Percentiles rank a stretch among this genome's conserved stretches.
These are phyloP conservation scores for Octonoba sinensis DNA, from an alignment of 2,888 invertebrate species.

Conservation along the genomic window DNA sequence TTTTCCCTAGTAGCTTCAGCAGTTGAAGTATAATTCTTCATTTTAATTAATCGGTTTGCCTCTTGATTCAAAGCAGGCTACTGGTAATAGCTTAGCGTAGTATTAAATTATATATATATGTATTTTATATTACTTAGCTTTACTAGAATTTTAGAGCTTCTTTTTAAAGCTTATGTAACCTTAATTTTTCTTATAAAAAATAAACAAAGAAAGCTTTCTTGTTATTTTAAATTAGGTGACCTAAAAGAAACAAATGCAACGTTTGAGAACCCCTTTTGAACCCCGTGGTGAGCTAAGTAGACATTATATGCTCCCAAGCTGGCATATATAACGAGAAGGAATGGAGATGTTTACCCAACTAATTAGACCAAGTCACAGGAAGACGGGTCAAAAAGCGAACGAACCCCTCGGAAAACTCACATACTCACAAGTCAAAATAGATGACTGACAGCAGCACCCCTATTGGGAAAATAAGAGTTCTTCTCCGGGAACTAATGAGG, in stretches of 20 bases:
- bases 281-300: not conserved
- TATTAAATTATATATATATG: no score
- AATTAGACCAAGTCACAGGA: constrained; percentile 53
- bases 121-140: no score
- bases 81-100: no score
- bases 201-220: not conserved
- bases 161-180: no score
- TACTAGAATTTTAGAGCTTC: no score
- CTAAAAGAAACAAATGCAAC: not conserved
- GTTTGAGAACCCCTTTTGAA: not conserved
- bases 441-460: constrained; percentile 31
- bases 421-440: constrained; percentile 33
- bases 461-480: not conserved
- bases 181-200: not conserved
- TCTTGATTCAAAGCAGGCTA: no score
- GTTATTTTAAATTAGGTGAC: not conserved
- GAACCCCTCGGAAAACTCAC: constrained; percentile 32
- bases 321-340: constrained; percentile 43
- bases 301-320: no score
- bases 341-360: constrained; percentile 59
- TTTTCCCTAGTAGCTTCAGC: no score
- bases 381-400: constrained; percentile 44
- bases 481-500: constrained; percentile 21
- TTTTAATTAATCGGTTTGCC: no score
- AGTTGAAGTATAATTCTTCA: no score